Evolutionary conservation across 2,888 invertebrate species (phyloP).

Genomic region (Protula sp.): DNA sequence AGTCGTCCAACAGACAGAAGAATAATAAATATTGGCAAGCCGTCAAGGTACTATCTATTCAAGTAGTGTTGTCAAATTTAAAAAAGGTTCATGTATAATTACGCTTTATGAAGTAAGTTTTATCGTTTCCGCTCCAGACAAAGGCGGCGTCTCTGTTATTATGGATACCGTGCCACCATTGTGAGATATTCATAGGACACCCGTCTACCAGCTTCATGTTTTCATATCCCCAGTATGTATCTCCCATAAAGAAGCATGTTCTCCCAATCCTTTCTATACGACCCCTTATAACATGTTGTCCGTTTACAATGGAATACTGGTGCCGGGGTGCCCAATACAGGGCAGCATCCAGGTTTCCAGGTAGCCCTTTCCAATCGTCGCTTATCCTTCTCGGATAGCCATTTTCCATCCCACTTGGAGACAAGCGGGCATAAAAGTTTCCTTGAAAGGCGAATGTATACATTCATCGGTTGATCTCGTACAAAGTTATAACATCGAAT

Average conservation of each 20-base stretch:
- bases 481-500: neutral
- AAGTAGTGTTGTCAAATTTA: too few relatives aligned
- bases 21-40: too few relatives aligned
- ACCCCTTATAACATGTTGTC: neutral
- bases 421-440: neutral
- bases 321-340: conserved; percentile 60
- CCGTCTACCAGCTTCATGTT: conserved; percentile 46
- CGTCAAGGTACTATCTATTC: too few relatives aligned
- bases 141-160: conserved; percentile 88
- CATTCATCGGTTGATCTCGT: neutral
- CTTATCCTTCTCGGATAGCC: conserved; percentile 63
- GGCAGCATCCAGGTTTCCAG: conserved; percentile 85
- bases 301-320: neutral
- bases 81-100: too few relatives aligned
- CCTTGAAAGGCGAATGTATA: neutral
- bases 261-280: too few relatives aligned
- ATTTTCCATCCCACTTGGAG: neutral
- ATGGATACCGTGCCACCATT: conserved; percentile 92
- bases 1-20: too few relatives aligned
- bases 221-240: conserved; percentile 10
- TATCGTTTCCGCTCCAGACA: conserved; percentile 95
- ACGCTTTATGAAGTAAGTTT: conserved; percentile 94
- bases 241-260: conserved; percentile 87
- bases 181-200: conserved; percentile 86
- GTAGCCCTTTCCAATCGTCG: conserved; percentile 62